These are phyloP conservation scores for Meteorus colon DNA, from an alignment of 2,888 invertebrate genomes.

Conservation along the genomic window DNA sequence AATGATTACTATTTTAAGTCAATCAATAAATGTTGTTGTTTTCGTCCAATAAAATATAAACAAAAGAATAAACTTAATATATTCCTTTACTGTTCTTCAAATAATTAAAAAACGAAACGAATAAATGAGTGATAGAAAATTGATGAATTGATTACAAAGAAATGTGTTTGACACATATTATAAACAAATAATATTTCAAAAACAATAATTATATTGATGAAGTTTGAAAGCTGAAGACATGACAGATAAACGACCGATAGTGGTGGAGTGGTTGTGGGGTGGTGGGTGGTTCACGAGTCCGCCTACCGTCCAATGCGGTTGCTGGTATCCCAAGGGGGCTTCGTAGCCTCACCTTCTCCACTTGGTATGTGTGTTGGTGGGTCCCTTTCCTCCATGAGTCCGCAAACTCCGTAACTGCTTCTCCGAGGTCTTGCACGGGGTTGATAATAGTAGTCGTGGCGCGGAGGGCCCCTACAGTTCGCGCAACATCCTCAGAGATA, in stretches of 20 bases:
- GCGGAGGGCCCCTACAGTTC: constrained; percentile 56
- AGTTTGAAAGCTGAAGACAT: constrained; percentile 41
- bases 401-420: constrained; percentile 47
- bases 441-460: constrained; percentile 62
- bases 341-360: constrained; percentile 65
- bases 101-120: background rate
- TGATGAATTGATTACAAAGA: background rate
- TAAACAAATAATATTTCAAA: background rate
- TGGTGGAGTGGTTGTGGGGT: constrained; percentile 37
- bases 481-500: constrained; percentile 50
- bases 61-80: too few relatives aligned
- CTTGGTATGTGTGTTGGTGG: constrained; percentile 48
- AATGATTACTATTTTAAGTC: too few relatives aligned
- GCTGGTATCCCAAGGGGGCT: constrained; percentile 69
- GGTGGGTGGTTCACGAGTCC: constrained; percentile 59
- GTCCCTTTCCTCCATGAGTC: constrained; percentile 63
- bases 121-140: background rate
- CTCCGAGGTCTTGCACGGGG: constrained; percentile 50
- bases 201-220: constrained; percentile 40
- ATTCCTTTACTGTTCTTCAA: too few relatives aligned
- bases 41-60: too few relatives aligned
- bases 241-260: constrained; percentile 46
- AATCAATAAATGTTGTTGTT: too few relatives aligned
- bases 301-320: constrained; percentile 73
- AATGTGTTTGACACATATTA: too few relatives aligned